Evolutionary conservation across 2,888 invertebrate genomes (phyloP), one percentile per base, ranked within the genome.

Genomic region (Phortica magna): DNA sequence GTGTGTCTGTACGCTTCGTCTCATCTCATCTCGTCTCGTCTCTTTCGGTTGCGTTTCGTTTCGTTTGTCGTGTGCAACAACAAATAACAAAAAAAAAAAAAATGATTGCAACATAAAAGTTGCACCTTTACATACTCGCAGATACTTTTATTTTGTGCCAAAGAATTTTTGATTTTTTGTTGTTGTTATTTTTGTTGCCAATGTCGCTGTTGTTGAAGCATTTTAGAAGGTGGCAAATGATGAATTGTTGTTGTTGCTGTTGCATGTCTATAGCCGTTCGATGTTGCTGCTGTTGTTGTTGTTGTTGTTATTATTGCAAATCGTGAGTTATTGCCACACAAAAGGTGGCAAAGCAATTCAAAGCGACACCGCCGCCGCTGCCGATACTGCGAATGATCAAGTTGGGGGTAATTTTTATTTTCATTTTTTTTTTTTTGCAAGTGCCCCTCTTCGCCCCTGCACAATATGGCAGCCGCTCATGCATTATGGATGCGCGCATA

Each of bases 61-160:
- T 48, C 14, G 48, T 7, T 67, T 67, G 67, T 41, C 42, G 42
- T 59, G 22, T 17, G 48, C n/a, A 17, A 61, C 61, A 22, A 53
- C 70, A 53, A 70, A 71, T 17, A 55, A 42, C 53, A 71, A 55
- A 22, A 53, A 53, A 53, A 70, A 71, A 17, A 55, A 42, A 71
- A 71, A 55, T 71, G n/a, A 65, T 55, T 48, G 55, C 22, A 42
- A 12, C 57, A n/a, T 42, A 81, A 79, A 83, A 74, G 77, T 77
- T 79, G 73, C 83, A 84, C 83, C 83, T 83, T 79, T 75, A 74
- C 42, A 31, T 57, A 72, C 67, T 76, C 79, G 76, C 76, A 80
- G 77, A 71, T 31, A 71, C 12, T 53, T 71, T 31, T 71, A 17
- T 12, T 55, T 9, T 55, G 55, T 55, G 14, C 17, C 17, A 17